Evolutionary conservation across 1,140 invertebrate species (phyloP), one percentile per base, ranked within the genome.

Genomic region (Apocrypta bakeri): DNA sequence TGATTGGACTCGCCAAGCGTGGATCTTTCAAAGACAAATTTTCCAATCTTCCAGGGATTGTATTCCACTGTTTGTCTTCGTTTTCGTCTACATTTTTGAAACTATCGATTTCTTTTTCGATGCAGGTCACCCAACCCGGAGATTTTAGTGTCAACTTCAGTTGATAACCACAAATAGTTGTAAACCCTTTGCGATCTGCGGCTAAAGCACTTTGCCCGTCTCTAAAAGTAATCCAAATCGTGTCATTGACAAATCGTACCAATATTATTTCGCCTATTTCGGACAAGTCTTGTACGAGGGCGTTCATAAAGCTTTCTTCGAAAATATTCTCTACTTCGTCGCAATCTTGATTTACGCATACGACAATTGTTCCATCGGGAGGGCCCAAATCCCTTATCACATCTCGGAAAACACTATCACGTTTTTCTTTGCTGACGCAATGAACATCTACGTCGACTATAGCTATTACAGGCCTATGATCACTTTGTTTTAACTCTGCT

Each of bases 401-500:
- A 89, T 98, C 94, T 87, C 95, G 94, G 86, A 99, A 97, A 14
- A 98, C 95, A 88, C 92, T 87, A 92, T 95, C 92, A 17, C 97
- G 94, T 85, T 94, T 95, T 14, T 95, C 93, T 29, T 95, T 93
- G 88, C 97, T 95, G 0, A 98, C 95, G 87, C 95, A 94, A 84
- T 96, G 92, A 3, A 97, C 94, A 86, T 99, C 97, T 27, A 98
- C 94, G 91, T 99, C 97, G 85, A 99, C 94, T 42, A 98, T 94
- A 1, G 96, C 97, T 84, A 98, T 95, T 0, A 99, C 98, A 14
- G 98, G 98, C 79, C 98, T 94, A 92, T 99, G 99, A 93, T 99
- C 99, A 88, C 98, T 99, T 89, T 99, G 98, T 90, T 99, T 99
- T 68, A 99, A 92, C 91, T 99, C 98, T 8, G 97, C 96, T 84